These are phyloP conservation scores for Enoplolaimus lenunculus DNA, from an alignment of 2,888 invertebrate species.

Conservation along the genomic window DNA sequence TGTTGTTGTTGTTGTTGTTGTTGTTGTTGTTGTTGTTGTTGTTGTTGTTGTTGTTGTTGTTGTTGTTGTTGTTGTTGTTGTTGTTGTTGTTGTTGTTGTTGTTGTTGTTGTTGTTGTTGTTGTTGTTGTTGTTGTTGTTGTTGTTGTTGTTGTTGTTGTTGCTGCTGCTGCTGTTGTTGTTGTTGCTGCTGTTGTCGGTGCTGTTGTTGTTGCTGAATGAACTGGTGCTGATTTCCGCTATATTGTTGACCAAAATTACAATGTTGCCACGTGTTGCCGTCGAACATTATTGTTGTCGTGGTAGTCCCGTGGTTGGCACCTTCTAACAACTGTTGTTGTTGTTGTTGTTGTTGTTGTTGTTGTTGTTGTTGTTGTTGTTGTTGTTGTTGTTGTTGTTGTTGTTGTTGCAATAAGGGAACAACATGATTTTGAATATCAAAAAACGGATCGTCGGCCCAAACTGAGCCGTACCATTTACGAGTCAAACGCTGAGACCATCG, in stretches of 20 bases:
- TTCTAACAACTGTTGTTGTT: background rate
- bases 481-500: conserved; percentile 1
- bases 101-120: background rate
- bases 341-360: background rate
- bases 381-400: background rate
- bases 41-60: conserved; percentile 1
- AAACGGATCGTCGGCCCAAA: conserved; percentile 10
- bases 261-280: background rate
- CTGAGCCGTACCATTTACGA: background rate
- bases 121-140: background rate
- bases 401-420: background rate
- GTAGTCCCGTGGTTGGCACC: background rate
- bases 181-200: background rate
- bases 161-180: background rate
- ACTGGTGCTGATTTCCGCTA: background rate
- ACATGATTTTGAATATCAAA: conserved; percentile 20
- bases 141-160: background rate
- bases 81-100: background rate
- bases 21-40: background rate
- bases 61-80: background rate
- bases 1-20: background rate
- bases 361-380: background rate
- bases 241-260: background rate
- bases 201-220: background rate
- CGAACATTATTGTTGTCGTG: too few species aligned